Conservation (phyloP, 1,140 invertebrate species). For the Rhopalosiphum maidis region DNA sequence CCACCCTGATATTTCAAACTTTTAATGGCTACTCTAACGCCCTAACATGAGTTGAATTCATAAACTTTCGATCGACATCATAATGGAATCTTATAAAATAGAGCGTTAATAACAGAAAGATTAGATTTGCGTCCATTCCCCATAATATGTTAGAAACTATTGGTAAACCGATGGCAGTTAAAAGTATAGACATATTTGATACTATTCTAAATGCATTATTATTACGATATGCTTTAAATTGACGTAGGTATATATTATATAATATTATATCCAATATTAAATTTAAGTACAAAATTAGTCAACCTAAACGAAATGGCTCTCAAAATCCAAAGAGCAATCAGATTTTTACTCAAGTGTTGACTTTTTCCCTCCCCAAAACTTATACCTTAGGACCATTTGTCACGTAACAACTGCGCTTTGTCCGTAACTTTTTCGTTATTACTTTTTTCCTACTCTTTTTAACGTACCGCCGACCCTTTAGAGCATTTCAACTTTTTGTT, state of each 20-base stretch:
- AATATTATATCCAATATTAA: not conserved
- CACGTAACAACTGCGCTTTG: conserved; percentile 56
- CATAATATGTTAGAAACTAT: not conserved
- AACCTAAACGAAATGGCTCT: not conserved
- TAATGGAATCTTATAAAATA: conserved; percentile 13
- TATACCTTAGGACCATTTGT: conserved; percentile 47
- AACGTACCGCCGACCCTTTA: not conserved
- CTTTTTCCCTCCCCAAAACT: not conserved
- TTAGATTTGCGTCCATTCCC: not conserved
- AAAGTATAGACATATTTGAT: not conserved
- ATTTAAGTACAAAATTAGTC: not conserved
- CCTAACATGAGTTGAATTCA: conserved; percentile 9
- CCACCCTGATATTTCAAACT: conserved; percentile 12
- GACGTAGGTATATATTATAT: not conserved
- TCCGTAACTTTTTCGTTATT: conserved; percentile 57
- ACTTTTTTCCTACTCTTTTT: conserved; percentile 25
- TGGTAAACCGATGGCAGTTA: not conserved
- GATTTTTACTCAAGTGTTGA: not conserved
- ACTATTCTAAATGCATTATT: not conserved
- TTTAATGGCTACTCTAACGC: conserved; percentile 4
- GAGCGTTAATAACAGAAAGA: conserved; percentile 2
- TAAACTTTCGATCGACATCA: not conserved
- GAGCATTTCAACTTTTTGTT: conserved; percentile 39
- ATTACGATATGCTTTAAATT: not conserved
- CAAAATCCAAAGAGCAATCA: not conserved